phyloP scores from a whole-genome alignment of 2,797 vertebrate species.

The Galagoides demidoff region DNA sequence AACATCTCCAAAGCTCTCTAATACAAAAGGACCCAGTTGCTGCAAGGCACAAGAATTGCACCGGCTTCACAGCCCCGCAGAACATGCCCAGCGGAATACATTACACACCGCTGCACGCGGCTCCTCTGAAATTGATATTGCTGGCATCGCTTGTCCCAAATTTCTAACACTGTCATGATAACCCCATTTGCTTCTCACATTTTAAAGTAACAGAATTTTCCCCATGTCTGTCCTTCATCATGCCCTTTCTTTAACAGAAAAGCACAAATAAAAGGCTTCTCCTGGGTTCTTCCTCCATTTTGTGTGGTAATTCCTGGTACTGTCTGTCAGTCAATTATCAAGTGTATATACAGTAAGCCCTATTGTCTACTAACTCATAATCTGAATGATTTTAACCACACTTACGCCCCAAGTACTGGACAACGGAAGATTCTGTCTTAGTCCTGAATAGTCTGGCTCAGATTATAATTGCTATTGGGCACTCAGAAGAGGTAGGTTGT shows the following conservation, averaged over 20 bases:
- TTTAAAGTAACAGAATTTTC: constrained; percentile 63
- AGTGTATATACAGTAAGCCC: background rate
- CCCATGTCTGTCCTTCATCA: constrained; percentile 57
- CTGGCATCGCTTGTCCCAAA: constrained; percentile 68
- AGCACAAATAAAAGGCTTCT: background rate
- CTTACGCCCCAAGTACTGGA: background rate
- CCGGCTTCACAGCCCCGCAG: constrained; percentile 47
- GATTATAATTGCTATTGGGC: background rate
- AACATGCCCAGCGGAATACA: constrained; percentile 71
- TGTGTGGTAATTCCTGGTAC: background rate
- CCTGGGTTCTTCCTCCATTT: background rate
- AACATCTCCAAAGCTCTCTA: constrained; percentile 80
- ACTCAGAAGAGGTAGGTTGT: background rate
- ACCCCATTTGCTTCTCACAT: constrained; percentile 72
- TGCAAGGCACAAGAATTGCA: constrained; percentile 65
- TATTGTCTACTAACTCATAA: background rate
- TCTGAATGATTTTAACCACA: background rate
- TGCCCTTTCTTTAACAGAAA: constrained; percentile 58
- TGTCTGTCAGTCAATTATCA: background rate
- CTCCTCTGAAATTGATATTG: constrained; percentile 70
- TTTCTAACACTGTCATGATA: constrained; percentile 72
- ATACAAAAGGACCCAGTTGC: constrained; percentile 78
- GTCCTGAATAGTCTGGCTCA: background rate
- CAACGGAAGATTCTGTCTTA: background rate
- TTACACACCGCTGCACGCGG: background rate